These are phyloP conservation scores for Oscheius sp. DNA, from an alignment of 2,888 invertebrate species.

Conservation along the genomic window DNA sequence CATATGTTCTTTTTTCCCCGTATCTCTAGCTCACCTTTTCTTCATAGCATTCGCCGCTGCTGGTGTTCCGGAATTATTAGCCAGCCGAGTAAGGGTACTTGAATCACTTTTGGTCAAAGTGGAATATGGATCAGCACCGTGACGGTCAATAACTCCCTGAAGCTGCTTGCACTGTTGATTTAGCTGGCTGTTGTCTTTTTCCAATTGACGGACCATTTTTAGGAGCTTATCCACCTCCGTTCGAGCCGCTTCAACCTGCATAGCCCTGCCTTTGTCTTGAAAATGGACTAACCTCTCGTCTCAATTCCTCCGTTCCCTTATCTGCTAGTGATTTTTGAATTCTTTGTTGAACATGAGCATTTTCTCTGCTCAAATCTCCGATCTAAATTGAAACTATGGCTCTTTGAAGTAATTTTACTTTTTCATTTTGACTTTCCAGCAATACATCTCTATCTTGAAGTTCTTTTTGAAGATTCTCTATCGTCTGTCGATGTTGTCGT, in stretches of 20 bases:
- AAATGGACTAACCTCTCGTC: conserved; percentile 41
- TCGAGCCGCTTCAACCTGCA: conserved; percentile 64
- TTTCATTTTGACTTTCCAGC: conserved; percentile 70
- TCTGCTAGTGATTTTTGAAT: conserved; percentile 52
- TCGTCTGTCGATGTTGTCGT: conserved; percentile 47
- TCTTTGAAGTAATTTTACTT: conserved; percentile 28
- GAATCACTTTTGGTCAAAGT: conserved; percentile 8
- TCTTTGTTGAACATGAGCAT: conserved; percentile 43
- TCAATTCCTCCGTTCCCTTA: conserved; percentile 51
- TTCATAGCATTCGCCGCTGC: conserved; percentile 22
- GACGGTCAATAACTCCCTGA: conserved; percentile 21
- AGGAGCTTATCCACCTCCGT: conserved; percentile 72
- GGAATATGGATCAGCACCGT: conserved; percentile 1
- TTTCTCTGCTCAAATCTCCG: conserved; percentile 64
- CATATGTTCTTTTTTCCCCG: background rate
- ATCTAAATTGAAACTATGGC: conserved; percentile 37
- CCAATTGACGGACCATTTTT: conserved; percentile 71
- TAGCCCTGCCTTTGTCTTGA: background rate
- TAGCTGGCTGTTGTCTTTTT: conserved; percentile 70
- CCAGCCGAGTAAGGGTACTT: conserved; percentile 2
- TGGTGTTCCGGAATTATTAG: background rate
- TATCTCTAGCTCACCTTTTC: background rate
- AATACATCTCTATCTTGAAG: conserved; percentile 66
- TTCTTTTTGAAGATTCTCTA: conserved; percentile 69
- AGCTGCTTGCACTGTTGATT: conserved; percentile 45